Percentiles rank a stretch among this genome's conserved stretches.
Evolutionary conservation across 2,113 vertebrate species (phyloP).

Genomic region (Cyanistes caeruleus): DNA sequence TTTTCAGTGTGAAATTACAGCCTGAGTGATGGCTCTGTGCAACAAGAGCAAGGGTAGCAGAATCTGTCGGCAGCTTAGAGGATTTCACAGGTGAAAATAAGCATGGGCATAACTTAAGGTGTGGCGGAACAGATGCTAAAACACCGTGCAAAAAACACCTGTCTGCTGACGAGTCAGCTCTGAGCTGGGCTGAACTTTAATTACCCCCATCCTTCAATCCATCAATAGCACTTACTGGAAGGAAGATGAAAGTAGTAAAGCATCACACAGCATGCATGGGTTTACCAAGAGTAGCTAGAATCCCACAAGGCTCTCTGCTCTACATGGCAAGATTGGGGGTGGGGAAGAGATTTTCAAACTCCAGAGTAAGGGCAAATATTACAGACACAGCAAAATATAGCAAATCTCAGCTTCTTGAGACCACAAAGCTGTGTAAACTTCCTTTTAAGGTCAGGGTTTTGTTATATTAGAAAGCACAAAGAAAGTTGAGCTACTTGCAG

Average conservation of each 20-base stretch:
- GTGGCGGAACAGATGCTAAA: neutral
- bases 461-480: slow-evolving; percentile 46
- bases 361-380: slow-evolving; percentile 33
- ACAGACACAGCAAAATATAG: slow-evolving; percentile 25
- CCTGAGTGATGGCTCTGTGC: neutral
- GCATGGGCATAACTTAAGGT: neutral
- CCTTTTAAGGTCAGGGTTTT: slow-evolving; percentile 64
- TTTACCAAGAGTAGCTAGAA: neutral
- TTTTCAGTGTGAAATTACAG: neutral
- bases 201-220: neutral
- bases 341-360: neutral
- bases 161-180: neutral
- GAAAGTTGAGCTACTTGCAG: slow-evolving; percentile 25
- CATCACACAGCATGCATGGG: neutral
- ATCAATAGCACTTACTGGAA: neutral
- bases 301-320: neutral
- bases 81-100: neutral
- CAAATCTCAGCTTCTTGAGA: slow-evolving; percentile 31
- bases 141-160: neutral
- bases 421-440: slow-evolving; percentile 60
- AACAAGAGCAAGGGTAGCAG: neutral
- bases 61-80: neutral
- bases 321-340: neutral
- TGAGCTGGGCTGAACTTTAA: neutral
- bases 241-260: neutral